phyloP scores from a whole-genome alignment of 1,140 invertebrate genomes.

The Heliothis subflexa region DNA sequence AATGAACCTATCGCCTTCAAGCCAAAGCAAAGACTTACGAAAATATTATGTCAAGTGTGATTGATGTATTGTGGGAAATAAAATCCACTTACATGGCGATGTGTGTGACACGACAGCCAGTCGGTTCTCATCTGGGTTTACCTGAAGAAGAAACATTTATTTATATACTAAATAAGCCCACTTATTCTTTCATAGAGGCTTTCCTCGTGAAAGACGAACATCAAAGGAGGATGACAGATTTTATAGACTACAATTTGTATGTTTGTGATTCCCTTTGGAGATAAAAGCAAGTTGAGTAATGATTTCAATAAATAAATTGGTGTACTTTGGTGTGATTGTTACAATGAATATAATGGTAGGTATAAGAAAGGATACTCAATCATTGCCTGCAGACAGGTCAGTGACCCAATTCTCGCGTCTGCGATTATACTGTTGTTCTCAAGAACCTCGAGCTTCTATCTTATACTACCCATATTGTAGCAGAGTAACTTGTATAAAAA shows the following conservation, averaged over 20 bases:
- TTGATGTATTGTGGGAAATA: slow-evolving; percentile 58
- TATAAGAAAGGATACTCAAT: neutral
- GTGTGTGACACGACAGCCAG: slow-evolving; percentile 76
- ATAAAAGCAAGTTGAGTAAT: slow-evolving; percentile 16
- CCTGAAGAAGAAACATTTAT: slow-evolving; percentile 64
- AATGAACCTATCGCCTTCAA: slow-evolving; percentile 48
- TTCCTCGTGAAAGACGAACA: slow-evolving; percentile 13
- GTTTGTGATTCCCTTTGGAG: slow-evolving; percentile 24
- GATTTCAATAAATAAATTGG: slow-evolving; percentile 24
- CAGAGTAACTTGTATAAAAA: neutral
- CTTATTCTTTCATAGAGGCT: slow-evolving; percentile 27
- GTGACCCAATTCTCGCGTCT: slow-evolving; percentile 11
- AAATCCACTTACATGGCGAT: slow-evolving; percentile 76
- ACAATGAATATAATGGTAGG: slow-evolving; percentile 4
- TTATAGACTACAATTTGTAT: slow-evolving; percentile 40
- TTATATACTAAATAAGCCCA: slow-evolving; percentile 39
- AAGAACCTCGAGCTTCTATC: neutral
- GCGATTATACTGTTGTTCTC: neutral
- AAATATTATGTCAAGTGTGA: slow-evolving; percentile 58
- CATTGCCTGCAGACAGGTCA: neutral
- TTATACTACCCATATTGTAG: neutral
- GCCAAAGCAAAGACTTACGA: slow-evolving; percentile 48
- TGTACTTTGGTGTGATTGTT: neutral
- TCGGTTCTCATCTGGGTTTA: slow-evolving; percentile 80
- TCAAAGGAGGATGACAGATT: slow-evolving; percentile 45